Conservation (phyloP, 2,797 vertebrate species). For the Adelosebastes latens region DNA sequence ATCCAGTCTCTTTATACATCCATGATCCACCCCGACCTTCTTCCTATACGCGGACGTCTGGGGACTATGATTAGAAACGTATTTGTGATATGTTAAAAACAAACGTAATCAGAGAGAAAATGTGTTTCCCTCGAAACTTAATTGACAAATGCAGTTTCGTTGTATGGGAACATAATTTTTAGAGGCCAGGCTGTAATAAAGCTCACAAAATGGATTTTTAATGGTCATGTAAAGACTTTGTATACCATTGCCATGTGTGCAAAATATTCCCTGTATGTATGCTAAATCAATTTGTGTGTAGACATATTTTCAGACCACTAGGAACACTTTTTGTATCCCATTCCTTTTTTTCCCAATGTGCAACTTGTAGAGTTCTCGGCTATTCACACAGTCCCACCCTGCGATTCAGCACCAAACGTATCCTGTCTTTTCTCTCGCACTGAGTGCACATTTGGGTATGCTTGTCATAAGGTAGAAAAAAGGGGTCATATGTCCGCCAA, state of each 20-base stretch:
- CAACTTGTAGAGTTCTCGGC: conserved; percentile 18
- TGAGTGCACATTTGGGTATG: conserved; percentile 57
- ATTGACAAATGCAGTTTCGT: neutral
- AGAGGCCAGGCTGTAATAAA: neutral
- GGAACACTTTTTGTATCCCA: conserved; percentile 26
- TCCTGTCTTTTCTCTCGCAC: conserved; percentile 42
- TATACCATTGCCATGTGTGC: conserved; percentile 32
- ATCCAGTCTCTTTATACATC: neutral
- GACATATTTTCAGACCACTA: conserved; percentile 47
- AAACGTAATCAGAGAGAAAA: neutral
- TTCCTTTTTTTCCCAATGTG: conserved; percentile 3
- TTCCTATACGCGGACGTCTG: too few relatives aligned
- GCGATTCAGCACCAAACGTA: conserved; percentile 49
- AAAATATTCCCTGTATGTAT: conserved; percentile 46
- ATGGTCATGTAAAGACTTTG: conserved; percentile 40
- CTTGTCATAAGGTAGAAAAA: conserved; percentile 63
- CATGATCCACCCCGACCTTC: neutral
- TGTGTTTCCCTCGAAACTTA: neutral
- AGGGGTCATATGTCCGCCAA: conserved; percentile 62
- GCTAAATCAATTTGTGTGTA: conserved; percentile 46
- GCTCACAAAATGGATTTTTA: conserved; percentile 36
- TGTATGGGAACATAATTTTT: neutral
- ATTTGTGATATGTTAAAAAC: neutral
- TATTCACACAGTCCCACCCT: conserved; percentile 39
- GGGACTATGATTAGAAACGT: neutral